Base-by-base conservation (phyloP, 2,888 invertebrate species). In the Rhogogaster chlorosoma region DNA sequence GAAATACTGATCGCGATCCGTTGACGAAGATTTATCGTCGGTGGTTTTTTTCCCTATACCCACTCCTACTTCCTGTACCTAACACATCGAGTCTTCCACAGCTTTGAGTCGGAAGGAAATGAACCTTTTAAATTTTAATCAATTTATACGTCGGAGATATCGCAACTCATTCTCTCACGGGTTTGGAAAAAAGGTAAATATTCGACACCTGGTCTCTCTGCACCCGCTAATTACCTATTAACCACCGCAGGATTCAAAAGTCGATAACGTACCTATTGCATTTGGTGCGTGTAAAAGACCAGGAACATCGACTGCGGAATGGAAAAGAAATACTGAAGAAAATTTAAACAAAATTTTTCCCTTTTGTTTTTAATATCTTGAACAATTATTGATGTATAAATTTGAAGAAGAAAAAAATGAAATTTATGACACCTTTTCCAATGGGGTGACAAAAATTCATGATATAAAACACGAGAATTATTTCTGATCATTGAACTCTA, bases 101-200 rank as follows among this genome's bases (percentile, higher is more conserved):
- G 3, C 45, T 45, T 45, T 45, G 15, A 45, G 3, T 15, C 45
- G 3, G 42, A 42, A 73, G 71, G 71, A 73, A 73, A 73, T 73
- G 71, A 73, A 73, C 5, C 22, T 73, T 73, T 67, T 49, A 49
- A 77, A 22, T 73, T 73, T 67, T 49, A 49, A 77, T 77, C 45
- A 77, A 77, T 77, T 49, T 77, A 29, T 49, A 49, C 12, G 10
- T 49, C n/a, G 12, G 18, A 15, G 18, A 73, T 42, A 73, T 73
- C 42, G 71, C 71, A 73, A 73, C 71, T 73, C 71, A 73, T 73
- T 73, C 71, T 26, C 71, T 42, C 38, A 22, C 22, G 22, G 42
- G 26, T 67, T 32, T 67, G 1, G 12, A 42, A 12, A 45, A 45
- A 45, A 45, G 15, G 4, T 3, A 45, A 45, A 1, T 15, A 45